A percentile compares a stretch with the other conserved stretches of the same genome.
These are phyloP conservation scores for Bufo bufo DNA, from an alignment of 2,113 vertebrate species.

Conservation along the genomic window DNA sequence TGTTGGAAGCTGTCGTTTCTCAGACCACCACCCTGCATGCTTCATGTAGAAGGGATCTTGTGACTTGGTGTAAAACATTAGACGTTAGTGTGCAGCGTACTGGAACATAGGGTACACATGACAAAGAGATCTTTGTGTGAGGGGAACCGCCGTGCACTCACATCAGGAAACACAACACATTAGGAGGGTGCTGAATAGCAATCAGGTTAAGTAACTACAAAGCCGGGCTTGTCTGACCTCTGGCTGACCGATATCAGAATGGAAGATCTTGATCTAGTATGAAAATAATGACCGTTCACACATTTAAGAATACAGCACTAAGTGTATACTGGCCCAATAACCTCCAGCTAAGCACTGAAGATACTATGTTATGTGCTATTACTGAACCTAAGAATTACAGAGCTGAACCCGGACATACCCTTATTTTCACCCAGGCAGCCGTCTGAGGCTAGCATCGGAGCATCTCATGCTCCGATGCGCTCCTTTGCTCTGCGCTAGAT, in stretches of 20 bases:
- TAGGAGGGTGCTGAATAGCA: background rate
- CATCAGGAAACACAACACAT: background rate
- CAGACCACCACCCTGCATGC: too few relatives aligned
- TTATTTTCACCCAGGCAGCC: background rate
- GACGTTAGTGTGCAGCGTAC: background rate
- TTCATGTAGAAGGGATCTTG: background rate
- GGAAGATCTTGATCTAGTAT: background rate
- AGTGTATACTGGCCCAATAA: background rate
- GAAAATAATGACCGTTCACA: slow-evolving; percentile 7
- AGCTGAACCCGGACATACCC: too few relatives aligned
- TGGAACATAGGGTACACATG: background rate
- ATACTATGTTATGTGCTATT: background rate
- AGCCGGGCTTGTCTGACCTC: slow-evolving; percentile 18
- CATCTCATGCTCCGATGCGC: too few relatives aligned
- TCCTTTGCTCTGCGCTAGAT: too few relatives aligned
- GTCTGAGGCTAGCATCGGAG: too few relatives aligned
- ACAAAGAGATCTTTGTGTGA: slow-evolving; percentile 20
- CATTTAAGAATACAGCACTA: background rate
- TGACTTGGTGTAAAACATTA: background rate
- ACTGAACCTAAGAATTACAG: background rate
- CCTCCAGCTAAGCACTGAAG: background rate
- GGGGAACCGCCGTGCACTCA: background rate
- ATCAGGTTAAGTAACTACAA: slow-evolving; percentile 30
- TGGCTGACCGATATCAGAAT: slow-evolving; percentile 7
- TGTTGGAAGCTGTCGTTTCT: background rate